Evolutionary conservation across 2,797 vertebrate genomes (phyloP).

Genomic region (Natrix natrix): DNA sequence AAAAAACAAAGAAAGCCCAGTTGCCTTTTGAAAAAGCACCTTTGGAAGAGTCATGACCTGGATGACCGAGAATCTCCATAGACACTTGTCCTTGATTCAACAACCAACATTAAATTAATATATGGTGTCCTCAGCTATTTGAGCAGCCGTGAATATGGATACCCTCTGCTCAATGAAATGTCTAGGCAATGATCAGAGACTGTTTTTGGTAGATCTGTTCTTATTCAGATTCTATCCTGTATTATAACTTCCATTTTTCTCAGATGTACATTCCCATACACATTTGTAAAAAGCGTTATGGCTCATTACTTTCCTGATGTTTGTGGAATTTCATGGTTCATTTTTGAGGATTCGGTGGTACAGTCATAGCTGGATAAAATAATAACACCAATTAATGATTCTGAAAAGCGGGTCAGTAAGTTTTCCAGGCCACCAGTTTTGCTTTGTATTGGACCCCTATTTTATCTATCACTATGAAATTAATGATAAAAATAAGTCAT

Average conservation of each 20-base stretch:
- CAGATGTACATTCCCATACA: too few species aligned
- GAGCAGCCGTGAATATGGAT: background rate
- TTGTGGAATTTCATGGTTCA: background rate
- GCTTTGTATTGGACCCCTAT: background rate
- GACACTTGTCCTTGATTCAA: background rate
- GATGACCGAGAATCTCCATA: too few species aligned
- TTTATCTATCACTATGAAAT: background rate
- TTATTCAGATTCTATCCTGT: background rate
- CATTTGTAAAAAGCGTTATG: background rate
- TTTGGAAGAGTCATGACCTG: too few species aligned
- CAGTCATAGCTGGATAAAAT: background rate
- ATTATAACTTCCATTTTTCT: background rate
- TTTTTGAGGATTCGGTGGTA: background rate
- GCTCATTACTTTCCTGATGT: background rate
- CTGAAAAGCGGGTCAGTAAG: background rate
- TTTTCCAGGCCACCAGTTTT: background rate
- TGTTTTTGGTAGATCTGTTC: background rate
- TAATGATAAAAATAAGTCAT: background rate
- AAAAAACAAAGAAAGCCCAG: too few species aligned
- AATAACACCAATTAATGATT: background rate
- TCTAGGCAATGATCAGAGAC: background rate
- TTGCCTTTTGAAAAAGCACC: too few species aligned
- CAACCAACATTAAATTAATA: background rate
- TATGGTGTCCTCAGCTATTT: background rate
- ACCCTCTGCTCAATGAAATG: background rate